These are phyloP conservation scores for Araneus ventricosus DNA, from an alignment of 1,140 invertebrate genomes.

Conservation along the genomic window DNA sequence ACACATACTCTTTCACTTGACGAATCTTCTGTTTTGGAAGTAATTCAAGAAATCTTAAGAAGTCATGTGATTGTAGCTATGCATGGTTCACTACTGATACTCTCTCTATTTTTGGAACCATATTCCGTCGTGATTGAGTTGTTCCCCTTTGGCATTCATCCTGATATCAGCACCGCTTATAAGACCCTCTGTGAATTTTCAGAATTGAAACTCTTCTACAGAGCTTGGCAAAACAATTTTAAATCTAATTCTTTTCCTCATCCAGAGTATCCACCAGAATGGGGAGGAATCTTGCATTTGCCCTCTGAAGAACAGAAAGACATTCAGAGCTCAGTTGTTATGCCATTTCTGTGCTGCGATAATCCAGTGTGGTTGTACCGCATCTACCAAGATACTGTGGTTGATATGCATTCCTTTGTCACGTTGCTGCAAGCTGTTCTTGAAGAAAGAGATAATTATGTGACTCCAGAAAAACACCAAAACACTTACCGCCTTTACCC, in stretches of 20 bases:
- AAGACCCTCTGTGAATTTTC: constrained; percentile 79
- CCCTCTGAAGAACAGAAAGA: constrained; percentile 78
- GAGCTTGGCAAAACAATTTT: constrained; percentile 80
- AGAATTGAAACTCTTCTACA: constrained; percentile 80
- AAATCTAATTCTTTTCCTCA: constrained; percentile 79
- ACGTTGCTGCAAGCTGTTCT: background rate
- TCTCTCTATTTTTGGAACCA: constrained; percentile 78
- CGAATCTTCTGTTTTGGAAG: constrained; percentile 78
- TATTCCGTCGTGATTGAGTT: constrained; percentile 78
- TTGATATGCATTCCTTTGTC: constrained; percentile 79
- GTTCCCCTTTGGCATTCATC: constrained; percentile 80
- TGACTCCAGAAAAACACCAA: background rate
- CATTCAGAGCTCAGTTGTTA: constrained; percentile 80
- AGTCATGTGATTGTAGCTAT: constrained; percentile 79
- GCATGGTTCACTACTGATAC: constrained; percentile 80
- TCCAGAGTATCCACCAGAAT: constrained; percentile 78
- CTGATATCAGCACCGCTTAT: constrained; percentile 81
- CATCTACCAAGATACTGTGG: constrained; percentile 83
- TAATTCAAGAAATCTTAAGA: constrained; percentile 78
- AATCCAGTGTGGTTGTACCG: constrained; percentile 82
- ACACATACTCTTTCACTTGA: constrained; percentile 78
- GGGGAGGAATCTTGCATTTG: constrained; percentile 81
- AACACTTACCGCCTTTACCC: constrained; percentile 14
- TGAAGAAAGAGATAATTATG: background rate
- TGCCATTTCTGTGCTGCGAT: constrained; percentile 81